Evolutionary conservation across 2,113 vertebrate genomes (phyloP).

Genomic region (Boleophthalmus pectinirostris): DNA sequence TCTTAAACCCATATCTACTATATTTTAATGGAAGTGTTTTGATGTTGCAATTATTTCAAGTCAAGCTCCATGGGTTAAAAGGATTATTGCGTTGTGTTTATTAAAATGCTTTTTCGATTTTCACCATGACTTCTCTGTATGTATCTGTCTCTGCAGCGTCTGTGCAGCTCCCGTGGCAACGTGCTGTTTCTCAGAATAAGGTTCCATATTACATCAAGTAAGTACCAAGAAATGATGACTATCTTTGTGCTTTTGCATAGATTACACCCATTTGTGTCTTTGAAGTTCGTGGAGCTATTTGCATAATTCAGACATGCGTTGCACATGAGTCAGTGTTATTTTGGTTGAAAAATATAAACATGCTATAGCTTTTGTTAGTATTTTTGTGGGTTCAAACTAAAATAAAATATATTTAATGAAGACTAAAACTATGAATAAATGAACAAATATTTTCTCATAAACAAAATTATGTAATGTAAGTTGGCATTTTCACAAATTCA

Average conservation of each 20-base stretch:
- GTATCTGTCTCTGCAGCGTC: slow-evolving; percentile 78
- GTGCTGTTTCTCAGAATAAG: slow-evolving; percentile 90
- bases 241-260: slow-evolving; percentile 23
- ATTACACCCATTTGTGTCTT: slow-evolving; percentile 2
- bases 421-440: too few species aligned
- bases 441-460: too few species aligned
- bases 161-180: slow-evolving; percentile 83
- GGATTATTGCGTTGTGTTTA: slow-evolving; percentile 34
- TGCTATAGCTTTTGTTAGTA: background rate
- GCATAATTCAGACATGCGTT: background rate
- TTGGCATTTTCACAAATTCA: background rate
- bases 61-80: slow-evolving; percentile 27
- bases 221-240: slow-evolving; percentile 67
- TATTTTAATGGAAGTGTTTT: slow-evolving; percentile 28
- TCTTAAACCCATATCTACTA: background rate
- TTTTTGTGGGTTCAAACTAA: background rate
- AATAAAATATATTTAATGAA: background rate
- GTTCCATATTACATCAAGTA: slow-evolving; percentile 97
- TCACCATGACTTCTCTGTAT: slow-evolving; percentile 8
- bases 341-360: background rate
- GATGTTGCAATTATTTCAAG: slow-evolving; percentile 40
- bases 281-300: background rate
- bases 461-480: too few species aligned
- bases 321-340: background rate
- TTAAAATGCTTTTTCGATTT: slow-evolving; percentile 31